Percentiles rank a stretch among this genome's conserved stretches.
Evolutionary conservation across 2,113 vertebrate genomes (phyloP).

Genomic region (Tinamus guttatus): DNA sequence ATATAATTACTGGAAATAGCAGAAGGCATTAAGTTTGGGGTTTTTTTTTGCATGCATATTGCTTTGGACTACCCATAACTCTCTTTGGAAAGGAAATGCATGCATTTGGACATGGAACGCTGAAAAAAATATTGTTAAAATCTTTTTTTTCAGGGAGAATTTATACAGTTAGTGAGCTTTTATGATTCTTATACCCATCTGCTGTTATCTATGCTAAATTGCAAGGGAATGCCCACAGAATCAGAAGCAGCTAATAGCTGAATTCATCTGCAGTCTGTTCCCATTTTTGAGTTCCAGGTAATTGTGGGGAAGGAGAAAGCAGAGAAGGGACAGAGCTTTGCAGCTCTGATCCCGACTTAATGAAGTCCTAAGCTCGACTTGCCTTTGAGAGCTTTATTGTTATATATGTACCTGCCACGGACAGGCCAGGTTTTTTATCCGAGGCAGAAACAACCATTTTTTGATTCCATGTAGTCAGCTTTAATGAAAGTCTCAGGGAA

Average conservation of each 20-base stretch:
- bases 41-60: not conserved
- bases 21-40: not conserved
- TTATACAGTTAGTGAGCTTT: not conserved
- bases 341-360: not conserved
- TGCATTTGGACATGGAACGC: not conserved
- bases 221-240: not conserved
- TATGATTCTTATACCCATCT: not conserved
- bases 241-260: not conserved
- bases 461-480: too few species aligned
- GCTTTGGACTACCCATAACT: not conserved
- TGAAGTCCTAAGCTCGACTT: not conserved
- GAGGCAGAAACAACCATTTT: too few species aligned
- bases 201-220: not conserved
- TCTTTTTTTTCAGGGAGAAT: not conserved
- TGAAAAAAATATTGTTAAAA: not conserved
- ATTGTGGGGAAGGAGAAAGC: not conserved
- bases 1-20: not conserved
- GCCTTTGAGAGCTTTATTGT: not conserved
- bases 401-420: not conserved
- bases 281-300: not conserved
- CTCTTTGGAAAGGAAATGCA: not conserved
- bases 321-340: not conserved
- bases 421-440: accelerated
- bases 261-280: not conserved
- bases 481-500: not conserved